phyloP scores from a whole-genome alignment of 2,888 invertebrate genomes.

The Tetragonisca angustula region DNA sequence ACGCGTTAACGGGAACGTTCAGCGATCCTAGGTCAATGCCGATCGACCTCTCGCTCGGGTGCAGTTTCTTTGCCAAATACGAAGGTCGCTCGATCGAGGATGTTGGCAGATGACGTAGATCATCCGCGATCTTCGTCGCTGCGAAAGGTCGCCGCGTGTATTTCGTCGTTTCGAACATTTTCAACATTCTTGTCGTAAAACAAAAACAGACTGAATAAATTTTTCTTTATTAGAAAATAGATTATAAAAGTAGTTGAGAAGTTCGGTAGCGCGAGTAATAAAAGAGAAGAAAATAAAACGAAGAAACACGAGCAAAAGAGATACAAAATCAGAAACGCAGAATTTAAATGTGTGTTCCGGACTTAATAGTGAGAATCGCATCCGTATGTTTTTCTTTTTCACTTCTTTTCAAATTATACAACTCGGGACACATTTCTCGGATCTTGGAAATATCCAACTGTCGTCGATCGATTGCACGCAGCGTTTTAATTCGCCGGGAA shows the following conservation, averaged over 20 bases:
- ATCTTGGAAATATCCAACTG: conserved; percentile 6
- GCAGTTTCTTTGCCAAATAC: conserved; percentile 56
- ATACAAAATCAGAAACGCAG: no score
- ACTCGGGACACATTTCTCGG: background rate
- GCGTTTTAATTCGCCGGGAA: conserved; percentile 25
- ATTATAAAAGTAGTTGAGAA: no score
- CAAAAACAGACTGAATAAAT: no score
- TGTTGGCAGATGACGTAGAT: conserved; percentile 40
- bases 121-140: conserved; percentile 51
- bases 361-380: no score
- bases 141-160: conserved; percentile 48
- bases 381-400: background rate
- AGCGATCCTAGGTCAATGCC: conserved; percentile 48
- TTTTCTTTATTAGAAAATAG: no score
- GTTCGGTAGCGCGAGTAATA: no score
- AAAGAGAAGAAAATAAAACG: no score
- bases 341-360: no score
- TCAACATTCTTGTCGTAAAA: background rate
- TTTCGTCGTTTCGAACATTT: conserved; percentile 23
- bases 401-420: background rate
- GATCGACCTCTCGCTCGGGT: conserved; percentile 44
- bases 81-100: conserved; percentile 55
- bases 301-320: no score
- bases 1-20: conserved; percentile 35
- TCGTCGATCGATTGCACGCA: conserved; percentile 14